Evolutionary conservation across 2,888 invertebrate species (phyloP).

Genomic region (Adelphocoris suturalis): DNA sequence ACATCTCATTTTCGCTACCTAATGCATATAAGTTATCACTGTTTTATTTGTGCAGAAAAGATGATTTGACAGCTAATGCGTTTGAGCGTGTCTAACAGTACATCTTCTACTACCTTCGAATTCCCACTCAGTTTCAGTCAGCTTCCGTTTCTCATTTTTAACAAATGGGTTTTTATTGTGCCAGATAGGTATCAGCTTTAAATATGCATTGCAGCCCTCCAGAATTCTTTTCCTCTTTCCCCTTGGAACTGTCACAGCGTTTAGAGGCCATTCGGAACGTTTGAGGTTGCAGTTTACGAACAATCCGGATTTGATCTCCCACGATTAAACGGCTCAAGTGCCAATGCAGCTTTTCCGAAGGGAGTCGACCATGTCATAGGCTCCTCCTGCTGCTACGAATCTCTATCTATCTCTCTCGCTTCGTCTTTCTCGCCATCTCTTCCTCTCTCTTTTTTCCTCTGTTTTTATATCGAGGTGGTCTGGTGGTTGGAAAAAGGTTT

Average conservation of each 20-base stretch:
- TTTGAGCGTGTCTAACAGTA: too few relatives aligned
- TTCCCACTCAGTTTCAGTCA: too few relatives aligned
- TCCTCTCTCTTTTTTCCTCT: neutral
- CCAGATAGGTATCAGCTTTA: too few relatives aligned
- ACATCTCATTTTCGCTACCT: too few relatives aligned
- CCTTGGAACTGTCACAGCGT: neutral
- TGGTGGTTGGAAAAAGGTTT: neutral
- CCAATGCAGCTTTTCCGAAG: neutral
- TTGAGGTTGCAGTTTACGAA: neutral
- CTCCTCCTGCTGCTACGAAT: neutral
- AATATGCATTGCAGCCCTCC: neutral
- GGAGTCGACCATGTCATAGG: neutral
- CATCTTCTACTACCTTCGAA: too few relatives aligned
- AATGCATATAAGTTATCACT: too few relatives aligned
- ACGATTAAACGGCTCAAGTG: conserved; percentile 34
- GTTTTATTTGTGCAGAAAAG: too few relatives aligned
- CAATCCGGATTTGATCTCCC: conserved; percentile 2
- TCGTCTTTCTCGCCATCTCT: neutral
- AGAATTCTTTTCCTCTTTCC: neutral
- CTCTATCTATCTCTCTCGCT: neutral
- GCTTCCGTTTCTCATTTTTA: too few relatives aligned
- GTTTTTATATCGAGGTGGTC: neutral
- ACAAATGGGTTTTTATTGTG: too few relatives aligned
- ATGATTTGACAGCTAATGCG: too few relatives aligned
- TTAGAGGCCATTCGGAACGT: neutral